phyloP scores from a whole-genome alignment of 2,113 vertebrate genomes.

The Papio anubis region DNA sequence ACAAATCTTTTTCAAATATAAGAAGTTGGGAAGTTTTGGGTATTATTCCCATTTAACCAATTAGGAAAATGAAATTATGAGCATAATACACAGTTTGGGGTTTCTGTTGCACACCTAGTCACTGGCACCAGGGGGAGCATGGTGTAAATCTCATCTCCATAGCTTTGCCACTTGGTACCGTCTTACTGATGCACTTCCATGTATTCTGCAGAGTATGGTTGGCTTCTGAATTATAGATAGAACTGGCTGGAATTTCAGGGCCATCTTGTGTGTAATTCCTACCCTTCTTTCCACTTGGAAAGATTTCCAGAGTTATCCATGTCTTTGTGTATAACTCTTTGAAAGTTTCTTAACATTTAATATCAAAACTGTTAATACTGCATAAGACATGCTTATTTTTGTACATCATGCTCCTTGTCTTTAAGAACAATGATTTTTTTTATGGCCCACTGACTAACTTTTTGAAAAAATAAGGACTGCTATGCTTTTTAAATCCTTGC shows the following conservation, averaged over 20 bases:
- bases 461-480: not conserved
- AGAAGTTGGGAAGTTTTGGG: not conserved
- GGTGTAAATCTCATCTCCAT: not conserved
- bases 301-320: not conserved
- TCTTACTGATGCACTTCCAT: not conserved
- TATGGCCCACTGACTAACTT: not conserved
- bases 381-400: not conserved
- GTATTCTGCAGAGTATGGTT: not conserved
- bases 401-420: not conserved
- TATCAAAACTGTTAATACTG: not conserved
- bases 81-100: not conserved
- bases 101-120: not conserved
- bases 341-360: not conserved
- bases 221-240: not conserved
- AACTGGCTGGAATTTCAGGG: not conserved
- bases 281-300: not conserved
- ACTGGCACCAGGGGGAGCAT: conserved; percentile 46
- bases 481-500: conserved; percentile 43
- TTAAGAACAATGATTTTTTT: not conserved
- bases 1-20: not conserved
- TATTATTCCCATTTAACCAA: not conserved
- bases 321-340: not conserved
- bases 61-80: not conserved
- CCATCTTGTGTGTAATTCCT: not conserved
- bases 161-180: not conserved